Base-by-base conservation (phyloP, 1,140 invertebrate genomes). In the Colletes latitarsis region DNA sequence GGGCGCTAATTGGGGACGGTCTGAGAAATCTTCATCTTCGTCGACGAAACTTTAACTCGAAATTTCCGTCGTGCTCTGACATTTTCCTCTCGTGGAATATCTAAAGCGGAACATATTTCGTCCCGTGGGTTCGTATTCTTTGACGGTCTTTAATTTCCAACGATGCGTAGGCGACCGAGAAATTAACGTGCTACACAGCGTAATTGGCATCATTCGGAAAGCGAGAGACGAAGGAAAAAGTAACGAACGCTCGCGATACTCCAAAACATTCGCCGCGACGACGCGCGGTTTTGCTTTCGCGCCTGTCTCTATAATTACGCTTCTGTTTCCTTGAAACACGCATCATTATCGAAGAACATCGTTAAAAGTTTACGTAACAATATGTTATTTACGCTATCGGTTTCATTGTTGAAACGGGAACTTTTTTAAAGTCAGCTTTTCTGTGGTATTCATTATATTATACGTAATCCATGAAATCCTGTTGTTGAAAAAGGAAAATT, bases 1-100 rank as follows among this genome's bases (percentile, higher is more conserved):
- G 79, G 66, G 62, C 70, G 69, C 83, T 85, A 85, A 85, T 85
- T 85, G 79, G 83, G 81, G 70, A 75, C 63, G 55, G 55, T 52
- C 46, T 57, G 64, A 71, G 77, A 60, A 63, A 85, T 85, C 79
- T 85, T 84, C 67, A 57, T 82, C 75, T 72, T 57, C 66, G 83
- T n/a, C 66, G 72, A 39, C 62, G 58, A 58, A 82, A 76, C 79
- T 68, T 82, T 58, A 64, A 77, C 71, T 46, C 43, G 49, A 21
- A 82, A 77, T 69, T 69, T 58, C 58, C 63, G 39, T 52, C 9
- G 43, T 63, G 53, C 39, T 68, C 55, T 57, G 12, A 63, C 52
- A 6, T 68, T 60, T 52, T 8, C 17, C n/a, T 17, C 10, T 6
- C 19, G 43, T 21, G n/a, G 53, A 62, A 73, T 19, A 43, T 74